Base-by-base conservation (phyloP, 2,113 vertebrate species). In the Bubo bubo region DNA sequence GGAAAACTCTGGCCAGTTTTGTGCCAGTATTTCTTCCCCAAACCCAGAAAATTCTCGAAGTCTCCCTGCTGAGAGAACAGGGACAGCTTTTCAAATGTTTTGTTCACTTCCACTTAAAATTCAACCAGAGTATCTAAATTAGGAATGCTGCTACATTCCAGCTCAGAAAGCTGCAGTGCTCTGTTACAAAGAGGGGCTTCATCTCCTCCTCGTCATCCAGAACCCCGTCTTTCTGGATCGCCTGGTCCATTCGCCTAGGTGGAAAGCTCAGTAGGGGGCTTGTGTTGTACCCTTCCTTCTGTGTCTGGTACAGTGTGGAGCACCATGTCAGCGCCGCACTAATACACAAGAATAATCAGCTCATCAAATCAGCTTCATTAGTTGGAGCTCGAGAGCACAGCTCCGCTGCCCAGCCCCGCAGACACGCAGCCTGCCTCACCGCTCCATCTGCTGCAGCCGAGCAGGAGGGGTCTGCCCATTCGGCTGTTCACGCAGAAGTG, bases 101-200 rank as follows among this genome's bases (percentile, higher is more conserved):
- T 97, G 96, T 97, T 97, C 97, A 93, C 85, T 97, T 94, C 96
- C 94, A 96, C 96, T 97, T 97, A 96, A 97, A 97, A 97, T 97
- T 97, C 97, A 97, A 96, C 94, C 55, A 74, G 96, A 97, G 96
- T 96, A 93, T 95, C 97, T 97, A 97, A 97, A 96, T 97, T 96
- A 97, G 95, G 97, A 97, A 96, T 94, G 96, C 94, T 95, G 95
- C 90, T 97, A 97, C 95, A 94, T 95, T 97, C 96, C 96, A 96
- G 87, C 96, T 97, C 87, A 91, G 91, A 95, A 88, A 97, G 66
- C 95, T 93, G 95, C 96, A 95, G 93, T 43, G 77, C 84, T 96
- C 82, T 94, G 73, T 95, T 95, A 95, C 87, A 94, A 97, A 95
- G 94, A 95, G 67, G 94, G 90, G 74, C 71, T 96, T 79, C 35